These are phyloP conservation scores for Tigriopus californicus DNA, from an alignment of 2,888 invertebrate species.

Conservation along the genomic window DNA sequence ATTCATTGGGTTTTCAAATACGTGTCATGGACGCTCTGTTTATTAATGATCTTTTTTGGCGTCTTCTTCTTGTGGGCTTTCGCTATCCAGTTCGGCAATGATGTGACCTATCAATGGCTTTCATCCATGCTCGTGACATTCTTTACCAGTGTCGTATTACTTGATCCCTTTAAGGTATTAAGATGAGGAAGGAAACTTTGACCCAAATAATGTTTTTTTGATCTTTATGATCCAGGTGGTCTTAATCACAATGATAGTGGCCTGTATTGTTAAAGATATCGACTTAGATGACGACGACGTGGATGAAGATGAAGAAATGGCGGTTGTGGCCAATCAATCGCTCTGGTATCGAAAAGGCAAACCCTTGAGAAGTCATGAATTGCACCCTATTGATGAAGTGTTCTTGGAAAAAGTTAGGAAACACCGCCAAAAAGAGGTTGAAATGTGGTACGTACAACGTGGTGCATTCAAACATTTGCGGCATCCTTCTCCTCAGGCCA, in stretches of 20 bases:
- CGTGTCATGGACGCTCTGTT: constrained; percentile 30
- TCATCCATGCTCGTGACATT: constrained; percentile 31
- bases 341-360: constrained; percentile 17
- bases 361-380: too few species aligned
- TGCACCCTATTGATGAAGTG: constrained; percentile 16
- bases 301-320: constrained; percentile 21
- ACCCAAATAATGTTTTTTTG: constrained; percentile 10
- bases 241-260: too few species aligned
- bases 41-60: constrained; percentile 25
- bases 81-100: constrained; percentile 31
- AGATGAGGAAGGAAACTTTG: not conserved
- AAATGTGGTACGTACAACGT: constrained; percentile 25
- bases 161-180: constrained; percentile 31
- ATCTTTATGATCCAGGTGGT: too few species aligned
- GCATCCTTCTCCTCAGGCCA: too few species aligned
- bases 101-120: constrained; percentile 31
- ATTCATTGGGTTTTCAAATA: constrained; percentile 24
- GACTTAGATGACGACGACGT: constrained; percentile 18
- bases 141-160: constrained; percentile 30
- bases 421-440: constrained; percentile 28
- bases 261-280: not conserved
- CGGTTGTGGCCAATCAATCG: constrained; percentile 19
- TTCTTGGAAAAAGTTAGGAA: constrained; percentile 20
- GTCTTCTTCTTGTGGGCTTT: constrained; percentile 27
- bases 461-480: too few species aligned